Conservation (phyloP, 2,888 invertebrate genomes). For the Taphrorychus bicolor region DNA sequence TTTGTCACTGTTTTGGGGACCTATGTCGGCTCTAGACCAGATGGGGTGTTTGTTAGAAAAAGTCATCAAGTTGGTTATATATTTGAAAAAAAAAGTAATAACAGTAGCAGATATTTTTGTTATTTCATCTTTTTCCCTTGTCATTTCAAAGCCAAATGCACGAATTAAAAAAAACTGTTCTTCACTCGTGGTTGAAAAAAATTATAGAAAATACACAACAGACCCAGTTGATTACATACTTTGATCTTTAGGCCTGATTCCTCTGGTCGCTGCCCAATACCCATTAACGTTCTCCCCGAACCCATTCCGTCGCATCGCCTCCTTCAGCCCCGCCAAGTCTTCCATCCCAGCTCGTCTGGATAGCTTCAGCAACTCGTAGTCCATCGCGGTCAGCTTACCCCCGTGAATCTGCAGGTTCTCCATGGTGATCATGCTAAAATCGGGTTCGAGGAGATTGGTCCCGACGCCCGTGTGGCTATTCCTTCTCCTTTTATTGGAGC, state of each 20-base stretch:
- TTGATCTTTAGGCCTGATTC: constrained; percentile 38
- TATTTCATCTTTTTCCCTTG: no score
- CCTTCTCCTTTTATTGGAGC: constrained; percentile 23
- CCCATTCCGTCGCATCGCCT: constrained; percentile 53
- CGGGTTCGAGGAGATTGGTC: not conserved
- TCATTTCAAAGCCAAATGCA: no score
- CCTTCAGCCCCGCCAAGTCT: constrained; percentile 57
- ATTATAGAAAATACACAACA: no score
- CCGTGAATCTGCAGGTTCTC: constrained; percentile 29
- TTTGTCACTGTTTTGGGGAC: no score
- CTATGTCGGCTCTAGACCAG: no score
- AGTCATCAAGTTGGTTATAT: no score
- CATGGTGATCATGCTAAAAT: constrained; percentile 25
- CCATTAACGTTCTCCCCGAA: constrained; percentile 48
- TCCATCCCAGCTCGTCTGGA: constrained; percentile 54
- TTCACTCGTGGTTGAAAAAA: no score
- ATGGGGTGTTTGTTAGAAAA: no score
- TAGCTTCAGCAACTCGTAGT: constrained; percentile 74
- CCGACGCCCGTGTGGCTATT: constrained; percentile 36
- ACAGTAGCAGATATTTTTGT: no score
- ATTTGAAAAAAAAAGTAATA: no score
- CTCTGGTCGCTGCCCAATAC: constrained; percentile 37
- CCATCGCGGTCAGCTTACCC: constrained; percentile 59
- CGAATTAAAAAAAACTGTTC: no score
- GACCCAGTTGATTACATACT: no score